Conservation (phyloP, 37 sponge, comb jelly and placozoan species). For the Crambe crambe region DNA sequence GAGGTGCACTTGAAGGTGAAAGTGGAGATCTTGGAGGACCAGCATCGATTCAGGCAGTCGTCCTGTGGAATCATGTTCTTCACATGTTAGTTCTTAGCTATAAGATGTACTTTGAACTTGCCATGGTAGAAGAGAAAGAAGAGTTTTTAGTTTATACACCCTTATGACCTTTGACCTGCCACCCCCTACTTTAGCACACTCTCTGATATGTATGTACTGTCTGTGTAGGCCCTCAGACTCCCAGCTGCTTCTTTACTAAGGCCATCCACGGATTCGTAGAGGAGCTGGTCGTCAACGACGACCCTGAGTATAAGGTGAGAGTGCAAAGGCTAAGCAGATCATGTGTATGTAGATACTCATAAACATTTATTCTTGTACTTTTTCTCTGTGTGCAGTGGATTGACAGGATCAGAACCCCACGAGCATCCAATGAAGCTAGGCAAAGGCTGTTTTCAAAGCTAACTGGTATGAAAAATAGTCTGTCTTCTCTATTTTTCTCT, state of each 20-base stretch:
- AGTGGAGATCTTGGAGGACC: conserved; percentile 73
- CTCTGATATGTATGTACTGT: conserved; percentile 1
- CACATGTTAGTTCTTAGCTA: conserved; percentile 53
- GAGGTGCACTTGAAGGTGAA: conserved; percentile 73
- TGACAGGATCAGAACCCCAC: conserved; percentile 81
- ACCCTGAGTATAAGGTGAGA: conserved; percentile 92
- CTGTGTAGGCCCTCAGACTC: conserved; percentile 32
- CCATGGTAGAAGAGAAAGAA: too few species aligned
- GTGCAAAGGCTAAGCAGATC: too few species aligned
- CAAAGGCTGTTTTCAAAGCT: conserved; percentile 81
- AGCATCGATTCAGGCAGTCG: conserved; percentile 66
- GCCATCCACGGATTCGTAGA: conserved; percentile 85
- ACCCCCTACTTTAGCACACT: background rate
- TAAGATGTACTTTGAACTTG: too few species aligned
- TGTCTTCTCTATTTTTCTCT: too few species aligned
- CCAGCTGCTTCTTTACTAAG: conserved; percentile 8
- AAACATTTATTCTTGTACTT: background rate
- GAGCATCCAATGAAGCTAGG: conserved; percentile 90
- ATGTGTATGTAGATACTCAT: background rate
- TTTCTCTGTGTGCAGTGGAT: conserved; percentile 78
- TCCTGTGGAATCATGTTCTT: conserved; percentile 73
- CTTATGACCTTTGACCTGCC: too few species aligned
- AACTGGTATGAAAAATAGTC: conserved; percentile 33
- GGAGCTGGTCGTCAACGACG: conserved; percentile 91
- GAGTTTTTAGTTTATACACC: too few species aligned